These are phyloP conservation scores for Eudiplozoon nipponicum DNA, from an alignment of 2,888 invertebrate genomes.

Conservation along the genomic window DNA sequence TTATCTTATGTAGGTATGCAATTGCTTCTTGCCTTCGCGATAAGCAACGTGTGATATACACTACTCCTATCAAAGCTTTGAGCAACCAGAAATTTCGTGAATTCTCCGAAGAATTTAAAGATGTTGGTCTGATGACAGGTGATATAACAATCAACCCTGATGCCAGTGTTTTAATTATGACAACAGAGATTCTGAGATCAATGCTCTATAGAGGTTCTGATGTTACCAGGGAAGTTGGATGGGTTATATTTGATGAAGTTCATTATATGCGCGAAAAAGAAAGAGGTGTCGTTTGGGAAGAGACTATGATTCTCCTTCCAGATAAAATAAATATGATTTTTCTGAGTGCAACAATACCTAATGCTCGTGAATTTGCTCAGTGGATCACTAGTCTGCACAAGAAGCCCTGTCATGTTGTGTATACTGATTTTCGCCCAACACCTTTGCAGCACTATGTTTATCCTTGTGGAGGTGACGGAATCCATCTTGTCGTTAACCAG, in stretches of 20 bases:
- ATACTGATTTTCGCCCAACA: conserved; percentile 11
- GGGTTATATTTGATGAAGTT: conserved; percentile 14
- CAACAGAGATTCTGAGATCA: conserved; percentile 14
- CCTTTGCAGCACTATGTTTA: conserved; percentile 12
- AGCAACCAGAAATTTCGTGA: conserved; percentile 97
- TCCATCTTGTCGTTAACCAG: conserved; percentile 13
- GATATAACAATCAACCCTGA: conserved; percentile 11
- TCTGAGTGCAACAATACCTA: conserved; percentile 13
- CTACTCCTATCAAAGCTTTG: conserved; percentile 88
- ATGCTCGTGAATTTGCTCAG: conserved; percentile 13
- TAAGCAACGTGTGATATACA: conserved; percentile 89
- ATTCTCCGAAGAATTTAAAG: conserved; percentile 69
- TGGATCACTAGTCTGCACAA: conserved; percentile 10
- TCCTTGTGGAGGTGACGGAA: conserved; percentile 12
- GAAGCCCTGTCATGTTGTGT: conserved; percentile 11
- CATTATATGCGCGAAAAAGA: conserved; percentile 13
- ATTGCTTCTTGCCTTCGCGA: conserved; percentile 65
- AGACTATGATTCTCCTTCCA: conserved; percentile 11
- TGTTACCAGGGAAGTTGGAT: conserved; percentile 8
- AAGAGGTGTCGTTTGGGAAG: conserved; percentile 13
- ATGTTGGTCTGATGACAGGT: conserved; percentile 59
- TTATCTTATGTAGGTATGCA: conserved; percentile 35
- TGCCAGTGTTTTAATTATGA: conserved; percentile 14
- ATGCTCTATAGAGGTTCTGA: conserved; percentile 15
- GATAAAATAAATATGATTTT: conserved; percentile 6